Evolutionary conservation across 2,113 vertebrate species (phyloP).

Genomic region (Tretioscincus oriximinensis): DNA sequence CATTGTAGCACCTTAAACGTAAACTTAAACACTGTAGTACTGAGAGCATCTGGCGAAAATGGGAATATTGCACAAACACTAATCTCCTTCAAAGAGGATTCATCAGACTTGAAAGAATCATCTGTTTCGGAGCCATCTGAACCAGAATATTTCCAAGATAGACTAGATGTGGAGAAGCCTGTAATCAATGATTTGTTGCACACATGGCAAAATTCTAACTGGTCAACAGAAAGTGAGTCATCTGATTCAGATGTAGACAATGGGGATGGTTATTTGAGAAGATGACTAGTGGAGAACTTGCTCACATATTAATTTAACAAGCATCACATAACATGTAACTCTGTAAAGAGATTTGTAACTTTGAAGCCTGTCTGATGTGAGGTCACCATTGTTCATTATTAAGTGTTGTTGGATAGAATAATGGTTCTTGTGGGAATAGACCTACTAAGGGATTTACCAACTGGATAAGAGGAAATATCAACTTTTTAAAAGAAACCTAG

Average conservation of each 20-base stretch:
- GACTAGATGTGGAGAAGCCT: accelerated
- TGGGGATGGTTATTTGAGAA: slow-evolving; percentile 62
- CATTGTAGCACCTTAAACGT: slow-evolving; percentile 62
- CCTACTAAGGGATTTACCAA: not conserved
- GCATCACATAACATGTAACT: not conserved
- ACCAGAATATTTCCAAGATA: not conserved
- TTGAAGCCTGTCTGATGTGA: no score
- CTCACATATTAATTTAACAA: not conserved
- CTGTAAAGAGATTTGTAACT: not conserved
- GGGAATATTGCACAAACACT: not conserved
- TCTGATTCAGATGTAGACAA: slow-evolving; percentile 24
- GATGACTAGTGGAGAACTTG: slow-evolving; percentile 46
- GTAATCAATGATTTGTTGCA: accelerated
- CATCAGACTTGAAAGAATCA: not conserved
- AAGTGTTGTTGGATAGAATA: not conserved
- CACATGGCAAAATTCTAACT: slow-evolving; percentile 20
- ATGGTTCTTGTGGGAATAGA: not conserved
- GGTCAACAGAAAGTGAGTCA: slow-evolving; percentile 44
- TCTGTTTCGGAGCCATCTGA: not conserved
- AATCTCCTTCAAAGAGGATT: not conserved
- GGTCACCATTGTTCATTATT: no score
- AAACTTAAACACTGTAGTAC: slow-evolving; percentile 59
- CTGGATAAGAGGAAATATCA: no score
- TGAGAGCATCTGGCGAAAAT: slow-evolving; percentile 35
- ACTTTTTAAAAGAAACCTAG: no score